These are phyloP conservation scores for Furcula furcula DNA, from an alignment of 2,888 invertebrate species.

Conservation along the genomic window DNA sequence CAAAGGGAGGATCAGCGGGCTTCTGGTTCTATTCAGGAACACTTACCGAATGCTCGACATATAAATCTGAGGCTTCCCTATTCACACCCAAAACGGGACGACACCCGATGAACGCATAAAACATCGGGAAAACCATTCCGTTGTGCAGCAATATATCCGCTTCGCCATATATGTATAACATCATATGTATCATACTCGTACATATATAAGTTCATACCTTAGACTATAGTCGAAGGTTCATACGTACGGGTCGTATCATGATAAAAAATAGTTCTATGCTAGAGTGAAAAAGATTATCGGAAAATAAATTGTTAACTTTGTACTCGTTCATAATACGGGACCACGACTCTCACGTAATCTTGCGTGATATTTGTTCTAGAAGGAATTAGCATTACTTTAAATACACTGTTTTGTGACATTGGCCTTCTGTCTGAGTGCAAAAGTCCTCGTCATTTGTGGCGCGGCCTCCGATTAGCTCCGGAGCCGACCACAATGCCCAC, in stretches of 20 bases:
- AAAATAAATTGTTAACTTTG: not conserved
- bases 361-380: not conserved
- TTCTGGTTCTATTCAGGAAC: slow-evolving; percentile 4
- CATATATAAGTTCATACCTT: no score
- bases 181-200: no score
- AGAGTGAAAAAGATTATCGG: not conserved
- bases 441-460: not conserved
- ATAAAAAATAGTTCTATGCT: no score
- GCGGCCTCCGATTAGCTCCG: not conserved
- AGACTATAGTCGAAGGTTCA: no score
- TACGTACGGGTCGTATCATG: no score
- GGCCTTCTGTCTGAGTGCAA: not conserved
- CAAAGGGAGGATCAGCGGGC: slow-evolving; percentile 11
- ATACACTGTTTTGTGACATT: not conserved
- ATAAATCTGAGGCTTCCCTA: slow-evolving; percentile 1
- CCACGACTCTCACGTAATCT: not conserved
- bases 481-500: not conserved
- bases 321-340: not conserved
- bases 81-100: not conserved
- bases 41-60: slow-evolving; percentile 1
- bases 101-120: slow-evolving; percentile 1
- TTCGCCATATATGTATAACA: not conserved
- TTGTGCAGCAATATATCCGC: not conserved
- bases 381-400: not conserved
- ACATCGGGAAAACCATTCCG: not conserved